These are phyloP conservation scores for Rhinopithecus roxellana DNA, from an alignment of 2,113 vertebrate species.

Conservation along the genomic window DNA sequence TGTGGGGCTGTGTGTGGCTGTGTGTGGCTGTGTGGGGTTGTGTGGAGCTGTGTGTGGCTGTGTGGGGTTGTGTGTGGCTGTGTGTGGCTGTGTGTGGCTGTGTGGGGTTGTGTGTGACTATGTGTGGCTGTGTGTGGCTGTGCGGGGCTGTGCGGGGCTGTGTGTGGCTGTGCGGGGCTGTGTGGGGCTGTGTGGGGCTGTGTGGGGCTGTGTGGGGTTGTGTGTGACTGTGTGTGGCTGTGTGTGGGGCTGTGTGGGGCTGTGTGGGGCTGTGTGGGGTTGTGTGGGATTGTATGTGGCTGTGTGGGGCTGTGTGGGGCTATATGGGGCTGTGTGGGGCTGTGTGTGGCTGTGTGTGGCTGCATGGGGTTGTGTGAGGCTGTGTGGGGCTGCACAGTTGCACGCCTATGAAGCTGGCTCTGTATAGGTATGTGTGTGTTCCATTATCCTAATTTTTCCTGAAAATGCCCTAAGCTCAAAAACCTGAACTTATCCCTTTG, in stretches of 20 bases:
- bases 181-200: accelerated
- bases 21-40: accelerated
- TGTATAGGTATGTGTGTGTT: accelerated
- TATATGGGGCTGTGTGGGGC: accelerated
- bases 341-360: too few relatives aligned
- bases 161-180: too few relatives aligned
- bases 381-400: accelerated
- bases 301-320: accelerated
- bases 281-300: too few relatives aligned
- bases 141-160: accelerated
- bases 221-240: too few relatives aligned
- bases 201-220: accelerated
- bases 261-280: too few relatives aligned
- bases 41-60: accelerated
- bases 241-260: accelerated
- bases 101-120: too few relatives aligned
- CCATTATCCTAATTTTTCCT: background rate
- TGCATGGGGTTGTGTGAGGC: too few relatives aligned
- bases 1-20: too few relatives aligned
- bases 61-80: too few relatives aligned
- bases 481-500: background rate
- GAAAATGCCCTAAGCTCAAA: background rate
- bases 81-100: accelerated
- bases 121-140: accelerated
- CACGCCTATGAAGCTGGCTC: background rate